Conservation (phyloP, 2,888 invertebrate species). For the Xestia xanthographa region DNA sequence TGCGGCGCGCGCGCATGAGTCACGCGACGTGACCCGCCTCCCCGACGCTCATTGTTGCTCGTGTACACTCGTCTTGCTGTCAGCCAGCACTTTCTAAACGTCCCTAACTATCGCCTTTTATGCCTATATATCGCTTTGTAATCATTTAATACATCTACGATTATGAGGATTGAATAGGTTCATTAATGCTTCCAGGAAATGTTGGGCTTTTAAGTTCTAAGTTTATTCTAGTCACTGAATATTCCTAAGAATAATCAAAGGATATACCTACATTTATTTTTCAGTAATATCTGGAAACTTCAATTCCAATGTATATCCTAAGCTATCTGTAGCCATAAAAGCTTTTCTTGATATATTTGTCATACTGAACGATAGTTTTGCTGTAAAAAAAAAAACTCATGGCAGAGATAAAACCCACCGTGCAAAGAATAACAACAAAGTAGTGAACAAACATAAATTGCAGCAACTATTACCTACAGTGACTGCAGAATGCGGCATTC, state of each 20-base stretch:
- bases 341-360: constrained; percentile 6
- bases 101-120: constrained; percentile 74
- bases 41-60: constrained; percentile 74
- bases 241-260: constrained; percentile 10
- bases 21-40: constrained; percentile 83
- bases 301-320: not conserved
- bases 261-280: not conserved
- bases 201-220: constrained; percentile 8
- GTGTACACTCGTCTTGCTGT: constrained; percentile 73
- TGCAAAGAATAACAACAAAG: constrained; percentile 62
- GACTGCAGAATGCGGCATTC: constrained; percentile 71
- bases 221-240: constrained; percentile 15
- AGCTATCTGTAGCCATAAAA: not conserved
- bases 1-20: constrained; percentile 79
- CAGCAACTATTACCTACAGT: constrained; percentile 65
- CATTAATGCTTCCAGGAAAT: constrained; percentile 56
- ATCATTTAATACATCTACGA: constrained; percentile 66
- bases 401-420: constrained; percentile 34
- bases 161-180: constrained; percentile 64
- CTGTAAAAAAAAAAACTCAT: constrained; percentile 18
- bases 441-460: constrained; percentile 69
- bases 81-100: constrained; percentile 76
- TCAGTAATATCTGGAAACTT: not conserved
- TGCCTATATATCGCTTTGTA: constrained; percentile 70
- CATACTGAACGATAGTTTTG: not conserved